These are phyloP conservation scores for Simalia tracyae DNA, from an alignment of 2,797 vertebrate species.

Conservation along the genomic window DNA sequence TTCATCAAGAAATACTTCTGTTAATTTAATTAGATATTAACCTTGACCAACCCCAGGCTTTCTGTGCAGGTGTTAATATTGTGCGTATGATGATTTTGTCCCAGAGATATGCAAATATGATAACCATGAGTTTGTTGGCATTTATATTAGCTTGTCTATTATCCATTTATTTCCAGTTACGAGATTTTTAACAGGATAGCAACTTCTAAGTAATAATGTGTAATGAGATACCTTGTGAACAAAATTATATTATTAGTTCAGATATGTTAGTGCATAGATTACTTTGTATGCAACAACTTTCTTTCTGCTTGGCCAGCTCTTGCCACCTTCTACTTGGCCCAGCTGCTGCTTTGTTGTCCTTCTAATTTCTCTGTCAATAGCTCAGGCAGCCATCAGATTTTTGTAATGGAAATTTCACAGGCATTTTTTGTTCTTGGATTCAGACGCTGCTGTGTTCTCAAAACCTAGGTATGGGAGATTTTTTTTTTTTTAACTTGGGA, in stretches of 20 bases:
- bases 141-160: not conserved
- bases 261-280: not conserved
- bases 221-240: not conserved
- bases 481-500: not conserved
- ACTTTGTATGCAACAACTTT: not conserved
- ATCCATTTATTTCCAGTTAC: not conserved
- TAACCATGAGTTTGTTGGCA: not conserved
- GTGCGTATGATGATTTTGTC: not conserved
- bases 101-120: not conserved
- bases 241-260: not conserved
- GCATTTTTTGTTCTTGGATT: not conserved
- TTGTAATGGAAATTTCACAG: not conserved
- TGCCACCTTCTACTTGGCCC: not conserved
- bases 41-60: not conserved
- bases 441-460: too few relatives aligned
- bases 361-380: not conserved
- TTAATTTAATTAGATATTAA: not conserved
- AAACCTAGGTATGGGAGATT: not conserved
- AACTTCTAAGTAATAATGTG: not conserved
- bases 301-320: not conserved
- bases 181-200: not conserved
- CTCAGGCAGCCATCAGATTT: not conserved
- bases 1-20: not conserved
- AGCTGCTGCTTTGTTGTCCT: not conserved
- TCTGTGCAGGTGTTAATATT: not conserved